Percentiles rank a stretch among this genome's conserved stretches.
Conservation (phyloP, 2,113 vertebrate species). For the Ictidomys tridecemlineatus region DNA sequence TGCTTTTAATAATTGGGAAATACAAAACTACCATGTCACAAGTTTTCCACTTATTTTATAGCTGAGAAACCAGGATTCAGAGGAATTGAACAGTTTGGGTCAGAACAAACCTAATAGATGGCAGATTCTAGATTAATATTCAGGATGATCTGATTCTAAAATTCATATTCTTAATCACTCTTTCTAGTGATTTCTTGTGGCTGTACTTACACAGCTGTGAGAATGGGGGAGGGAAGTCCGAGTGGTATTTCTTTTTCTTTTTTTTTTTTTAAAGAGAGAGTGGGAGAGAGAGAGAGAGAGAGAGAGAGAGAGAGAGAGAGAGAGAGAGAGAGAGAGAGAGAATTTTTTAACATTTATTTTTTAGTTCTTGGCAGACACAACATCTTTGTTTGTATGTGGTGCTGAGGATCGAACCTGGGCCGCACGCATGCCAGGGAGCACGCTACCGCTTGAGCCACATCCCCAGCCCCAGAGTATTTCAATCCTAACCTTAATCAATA, state of each 20-base stretch:
- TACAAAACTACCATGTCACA: not conserved
- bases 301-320: too few relatives aligned
- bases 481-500: not conserved
- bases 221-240: not conserved
- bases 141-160: not conserved
- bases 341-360: too few relatives aligned
- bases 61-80: not conserved
- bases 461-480: not conserved
- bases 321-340: too few relatives aligned
- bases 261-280: too few relatives aligned
- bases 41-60: not conserved
- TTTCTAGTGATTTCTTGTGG: not conserved
- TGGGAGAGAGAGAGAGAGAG: too few relatives aligned
- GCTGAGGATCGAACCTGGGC: too few relatives aligned
- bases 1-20: not conserved
- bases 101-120: not conserved
- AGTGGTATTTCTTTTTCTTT: not conserved
- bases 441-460: too few relatives aligned
- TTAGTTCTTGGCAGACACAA: too few relatives aligned
- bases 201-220: not conserved
- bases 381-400: too few relatives aligned
- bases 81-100: not conserved
- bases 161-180: not conserved
- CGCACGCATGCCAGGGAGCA: too few relatives aligned
- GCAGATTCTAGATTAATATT: not conserved